Percentiles rank a stretch among this genome's conserved stretches.
phyloP scores from a whole-genome alignment of 2,797 vertebrate genomes.

The Merluccius polli region DNA sequence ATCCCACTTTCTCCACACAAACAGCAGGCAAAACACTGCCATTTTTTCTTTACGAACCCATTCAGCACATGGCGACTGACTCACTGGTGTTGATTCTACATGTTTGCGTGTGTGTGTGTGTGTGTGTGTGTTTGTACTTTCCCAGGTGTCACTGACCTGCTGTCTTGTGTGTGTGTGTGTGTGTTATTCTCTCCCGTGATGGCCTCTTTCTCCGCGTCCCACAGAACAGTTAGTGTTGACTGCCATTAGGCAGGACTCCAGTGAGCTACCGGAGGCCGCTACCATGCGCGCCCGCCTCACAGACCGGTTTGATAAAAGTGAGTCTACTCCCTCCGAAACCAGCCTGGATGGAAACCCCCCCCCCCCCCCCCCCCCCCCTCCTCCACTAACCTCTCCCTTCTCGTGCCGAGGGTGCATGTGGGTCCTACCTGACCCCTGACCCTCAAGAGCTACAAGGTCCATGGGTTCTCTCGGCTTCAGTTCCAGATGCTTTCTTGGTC shows the following conservation, averaged over 20 bases:
- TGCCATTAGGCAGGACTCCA: slow-evolving; percentile 77
- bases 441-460: slow-evolving; percentile 62
- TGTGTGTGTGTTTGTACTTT: slow-evolving; percentile 31
- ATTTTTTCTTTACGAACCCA: background rate
- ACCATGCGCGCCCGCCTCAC: slow-evolving; percentile 72
- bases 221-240: slow-evolving; percentile 85
- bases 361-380: slow-evolving; percentile 34
- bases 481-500: background rate
- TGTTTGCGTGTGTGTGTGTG: slow-evolving; percentile 41
- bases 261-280: slow-evolving; percentile 69
- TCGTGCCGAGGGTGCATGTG: slow-evolving; percentile 67
- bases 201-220: slow-evolving; percentile 48
- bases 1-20: background rate
- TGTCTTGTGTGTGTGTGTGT: slow-evolving; percentile 63
- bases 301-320: slow-evolving; percentile 83
- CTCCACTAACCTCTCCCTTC: slow-evolving; percentile 30
- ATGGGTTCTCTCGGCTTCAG: slow-evolving; percentile 12
- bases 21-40: background rate
- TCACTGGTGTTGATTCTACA: slow-evolving; percentile 29
- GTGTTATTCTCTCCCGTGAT: slow-evolving; percentile 63
- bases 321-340: slow-evolving; percentile 63
- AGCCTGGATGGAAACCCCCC: slow-evolving; percentile 54
- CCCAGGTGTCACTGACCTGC: slow-evolving; percentile 52
- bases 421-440: slow-evolving; percentile 50
- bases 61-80: slow-evolving; percentile 19